Evolutionary conservation across 2,797 vertebrate genomes (phyloP).

Genomic region (Rhabdophis nuchalis): DNA sequence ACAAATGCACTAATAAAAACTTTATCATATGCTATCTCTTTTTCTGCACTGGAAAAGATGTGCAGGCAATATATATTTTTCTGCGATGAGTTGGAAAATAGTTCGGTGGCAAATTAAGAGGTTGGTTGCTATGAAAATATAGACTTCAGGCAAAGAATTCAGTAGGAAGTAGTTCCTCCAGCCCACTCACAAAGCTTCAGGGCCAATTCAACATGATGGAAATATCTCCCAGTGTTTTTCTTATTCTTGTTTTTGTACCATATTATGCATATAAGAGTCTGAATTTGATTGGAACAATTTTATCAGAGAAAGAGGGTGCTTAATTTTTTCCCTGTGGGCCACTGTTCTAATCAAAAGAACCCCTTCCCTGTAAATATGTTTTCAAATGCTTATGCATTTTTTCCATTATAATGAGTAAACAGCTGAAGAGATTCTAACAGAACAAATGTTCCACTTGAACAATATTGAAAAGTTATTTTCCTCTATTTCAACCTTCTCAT

Average conservation of each 20-base stretch:
- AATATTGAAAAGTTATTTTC: neutral
- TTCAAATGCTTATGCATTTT: neutral
- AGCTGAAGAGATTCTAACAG: neutral
- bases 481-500: neutral
- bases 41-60: neutral
- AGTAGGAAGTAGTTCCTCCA: neutral
- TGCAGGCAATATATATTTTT: neutral
- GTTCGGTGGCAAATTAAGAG: neutral
- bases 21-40: neutral
- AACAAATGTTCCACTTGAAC: neutral
- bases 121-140: neutral
- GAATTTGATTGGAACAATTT: neutral
- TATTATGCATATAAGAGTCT: neutral
- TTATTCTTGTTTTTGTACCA: neutral
- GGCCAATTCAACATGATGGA: neutral
- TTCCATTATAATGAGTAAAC: neutral
- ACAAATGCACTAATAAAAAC: neutral
- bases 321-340: neutral
- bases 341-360: neutral
- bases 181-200: neutral
- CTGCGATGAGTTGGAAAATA: neutral
- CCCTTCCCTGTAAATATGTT: neutral
- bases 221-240: neutral
- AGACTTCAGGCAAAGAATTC: neutral
- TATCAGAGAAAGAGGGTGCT: neutral